Evolutionary conservation across 37 sponge, comb jelly and placozoan species (phyloP).

Genomic region (Eunapius fragilis): DNA sequence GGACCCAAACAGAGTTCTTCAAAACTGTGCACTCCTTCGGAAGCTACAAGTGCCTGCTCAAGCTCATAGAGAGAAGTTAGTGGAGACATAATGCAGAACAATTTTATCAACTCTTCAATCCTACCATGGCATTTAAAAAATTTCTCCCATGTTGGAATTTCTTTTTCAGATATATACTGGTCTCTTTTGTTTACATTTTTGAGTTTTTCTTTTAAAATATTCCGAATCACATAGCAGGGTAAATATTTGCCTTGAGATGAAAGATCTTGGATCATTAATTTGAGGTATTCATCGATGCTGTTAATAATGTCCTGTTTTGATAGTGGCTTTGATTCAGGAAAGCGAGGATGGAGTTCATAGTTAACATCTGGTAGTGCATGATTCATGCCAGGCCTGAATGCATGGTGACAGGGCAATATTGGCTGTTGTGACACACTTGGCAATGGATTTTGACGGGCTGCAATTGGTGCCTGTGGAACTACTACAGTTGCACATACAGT

Average conservation of each 20-base stretch:
- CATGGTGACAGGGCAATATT: background rate
- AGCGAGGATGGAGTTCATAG: background rate
- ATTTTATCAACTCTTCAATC: constrained; percentile 37
- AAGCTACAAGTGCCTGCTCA: constrained; percentile 1
- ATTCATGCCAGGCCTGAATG: constrained; percentile 14
- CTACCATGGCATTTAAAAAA: constrained; percentile 36
- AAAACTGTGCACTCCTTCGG: constrained; percentile 34
- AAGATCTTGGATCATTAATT: constrained; percentile 17
- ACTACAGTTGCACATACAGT: too few species aligned
- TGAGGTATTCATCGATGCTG: background rate
- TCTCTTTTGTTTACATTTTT: background rate
- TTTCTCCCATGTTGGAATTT: background rate
- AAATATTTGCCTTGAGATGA: constrained; percentile 44
- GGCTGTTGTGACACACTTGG: background rate
- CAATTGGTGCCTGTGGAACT: too few species aligned
- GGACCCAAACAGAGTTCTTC: constrained; percentile 63
- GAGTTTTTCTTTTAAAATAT: background rate
- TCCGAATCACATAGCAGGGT: background rate
- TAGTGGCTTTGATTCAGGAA: background rate
- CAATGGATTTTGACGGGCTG: too few species aligned
- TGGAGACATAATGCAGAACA: constrained; percentile 40
- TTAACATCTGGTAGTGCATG: background rate
- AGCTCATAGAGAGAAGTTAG: constrained; percentile 58
- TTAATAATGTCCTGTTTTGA: background rate
- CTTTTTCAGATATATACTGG: background rate